phyloP scores from a whole-genome alignment of 2,888 invertebrate genomes.

The Pristionchus exspectatus region DNA sequence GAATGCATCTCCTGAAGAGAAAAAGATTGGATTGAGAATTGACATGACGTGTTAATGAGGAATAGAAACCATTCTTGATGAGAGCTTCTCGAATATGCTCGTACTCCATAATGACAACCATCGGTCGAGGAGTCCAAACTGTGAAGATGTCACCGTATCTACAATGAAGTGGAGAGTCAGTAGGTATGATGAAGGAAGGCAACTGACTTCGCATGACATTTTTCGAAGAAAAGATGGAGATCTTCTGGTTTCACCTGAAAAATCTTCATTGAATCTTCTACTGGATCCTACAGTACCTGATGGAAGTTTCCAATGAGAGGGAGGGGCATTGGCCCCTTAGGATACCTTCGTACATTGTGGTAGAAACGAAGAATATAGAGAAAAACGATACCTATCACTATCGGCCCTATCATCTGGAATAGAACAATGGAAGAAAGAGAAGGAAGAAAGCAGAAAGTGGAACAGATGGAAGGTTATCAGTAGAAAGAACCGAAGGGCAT shows the following conservation, averaged over 20 bases:
- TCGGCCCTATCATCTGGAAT: not conserved
- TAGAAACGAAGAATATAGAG: not conserved
- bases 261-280: not conserved
- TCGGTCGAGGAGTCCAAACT: not conserved
- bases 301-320: conserved; percentile 16
- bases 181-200: not conserved
- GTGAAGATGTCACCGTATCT: conserved; percentile 39
- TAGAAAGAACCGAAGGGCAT: not conserved
- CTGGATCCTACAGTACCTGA: not conserved
- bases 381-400: not conserved
- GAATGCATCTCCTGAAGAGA: not conserved
- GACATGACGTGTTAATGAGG: no score
- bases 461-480: not conserved
- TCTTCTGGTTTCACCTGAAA: not conserved
- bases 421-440: not conserved
- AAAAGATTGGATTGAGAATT: no score
- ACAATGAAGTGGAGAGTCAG: not conserved
- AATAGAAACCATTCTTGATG: conserved; percentile 4
- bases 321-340: conserved; percentile 4
- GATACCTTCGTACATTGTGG: not conserved
- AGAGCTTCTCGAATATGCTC: conserved; percentile 6
- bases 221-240: conserved; percentile 20
- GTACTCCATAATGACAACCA: conserved; percentile 34
- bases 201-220: not conserved
- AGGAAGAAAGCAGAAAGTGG: not conserved